Evolutionary conservation across 1,140 invertebrate genomes (phyloP).

Genomic region (Aradophagus sp.): DNA sequence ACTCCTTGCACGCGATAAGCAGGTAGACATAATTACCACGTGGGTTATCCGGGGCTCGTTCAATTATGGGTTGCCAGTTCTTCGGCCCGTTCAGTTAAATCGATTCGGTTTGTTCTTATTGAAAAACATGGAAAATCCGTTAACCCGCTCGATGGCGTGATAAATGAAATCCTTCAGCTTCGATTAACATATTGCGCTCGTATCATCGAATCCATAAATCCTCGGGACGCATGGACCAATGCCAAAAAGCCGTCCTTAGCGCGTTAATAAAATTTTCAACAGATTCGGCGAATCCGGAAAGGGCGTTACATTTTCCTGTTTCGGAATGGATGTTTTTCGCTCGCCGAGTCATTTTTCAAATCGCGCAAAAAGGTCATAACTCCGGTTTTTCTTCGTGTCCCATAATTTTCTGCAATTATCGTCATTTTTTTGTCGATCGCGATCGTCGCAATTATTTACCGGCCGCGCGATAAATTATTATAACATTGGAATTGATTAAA

Average conservation of each 20-base stretch:
- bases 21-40: constrained; percentile 15
- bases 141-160: constrained; percentile 21
- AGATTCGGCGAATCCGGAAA: constrained; percentile 12
- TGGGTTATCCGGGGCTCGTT: neutral
- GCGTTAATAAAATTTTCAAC: constrained; percentile 34
- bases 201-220: constrained; percentile 35
- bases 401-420: neutral
- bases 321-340: constrained; percentile 5
- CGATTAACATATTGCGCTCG: constrained; percentile 43
- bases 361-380: constrained; percentile 4
- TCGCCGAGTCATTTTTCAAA: neutral
- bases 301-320: constrained; percentile 12
- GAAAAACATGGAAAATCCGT: constrained; percentile 40
- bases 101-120: constrained; percentile 31
- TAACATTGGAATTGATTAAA: constrained; percentile 19
- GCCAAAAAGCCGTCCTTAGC: constrained; percentile 14
- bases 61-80: constrained; percentile 6
- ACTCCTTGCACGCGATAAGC: constrained; percentile 19
- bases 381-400: constrained; percentile 3
- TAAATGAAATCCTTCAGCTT: constrained; percentile 47
- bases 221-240: constrained; percentile 9
- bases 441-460: constrained; percentile 5
- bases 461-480: constrained; percentile 15
- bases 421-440: neutral
- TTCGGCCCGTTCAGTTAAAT: constrained; percentile 15